Evolutionary conservation across 2,888 invertebrate genomes (phyloP).

Genomic region (Sclerodermus sp.): DNA sequence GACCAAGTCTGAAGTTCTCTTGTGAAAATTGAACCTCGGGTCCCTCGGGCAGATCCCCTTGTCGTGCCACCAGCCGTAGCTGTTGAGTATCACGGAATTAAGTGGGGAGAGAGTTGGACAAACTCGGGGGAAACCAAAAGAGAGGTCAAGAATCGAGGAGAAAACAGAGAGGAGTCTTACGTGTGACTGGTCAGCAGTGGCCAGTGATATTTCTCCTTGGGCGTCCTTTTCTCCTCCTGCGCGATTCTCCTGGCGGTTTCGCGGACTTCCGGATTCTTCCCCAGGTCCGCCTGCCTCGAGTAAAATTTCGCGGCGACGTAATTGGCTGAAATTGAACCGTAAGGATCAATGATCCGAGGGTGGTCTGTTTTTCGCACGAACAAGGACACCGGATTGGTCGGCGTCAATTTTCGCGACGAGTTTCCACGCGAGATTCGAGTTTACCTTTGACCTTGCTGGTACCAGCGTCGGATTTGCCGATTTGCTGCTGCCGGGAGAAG

Average conservation of each 20-base stretch:
- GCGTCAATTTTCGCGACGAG: too few relatives aligned
- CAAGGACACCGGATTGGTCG: too few relatives aligned
- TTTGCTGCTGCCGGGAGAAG: conserved; percentile 40
- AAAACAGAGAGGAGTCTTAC: conserved; percentile 23
- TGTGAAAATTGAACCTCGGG: conserved; percentile 39
- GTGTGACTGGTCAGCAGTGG: conserved; percentile 43
- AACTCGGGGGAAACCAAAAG: too few relatives aligned
- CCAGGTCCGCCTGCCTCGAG: conserved; percentile 26
- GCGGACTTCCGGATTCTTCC: conserved; percentile 17
- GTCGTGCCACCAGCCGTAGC: conserved; percentile 51
- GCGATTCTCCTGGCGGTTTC: conserved; percentile 26
- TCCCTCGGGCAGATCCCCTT: conserved; percentile 35
- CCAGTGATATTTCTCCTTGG: conserved; percentile 30
- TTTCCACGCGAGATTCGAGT: too few relatives aligned
- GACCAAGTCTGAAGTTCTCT: conserved; percentile 43
- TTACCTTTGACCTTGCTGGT: conserved; percentile 37
- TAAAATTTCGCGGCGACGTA: conserved; percentile 47
- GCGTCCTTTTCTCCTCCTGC: conserved; percentile 28
- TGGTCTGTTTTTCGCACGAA: too few relatives aligned
- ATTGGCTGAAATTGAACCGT: conserved; percentile 39
- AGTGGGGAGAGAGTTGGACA: neutral
- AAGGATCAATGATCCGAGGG: too few relatives aligned
- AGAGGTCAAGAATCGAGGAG: neutral
- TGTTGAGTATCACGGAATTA: conserved; percentile 24
- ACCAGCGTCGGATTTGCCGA: conserved; percentile 38